A percentile compares a stretch with the other conserved stretches of the same genome.
These are phyloP conservation scores for Eolophus roseicapilla DNA, from an alignment of 2,113 vertebrate species.

Conservation along the genomic window DNA sequence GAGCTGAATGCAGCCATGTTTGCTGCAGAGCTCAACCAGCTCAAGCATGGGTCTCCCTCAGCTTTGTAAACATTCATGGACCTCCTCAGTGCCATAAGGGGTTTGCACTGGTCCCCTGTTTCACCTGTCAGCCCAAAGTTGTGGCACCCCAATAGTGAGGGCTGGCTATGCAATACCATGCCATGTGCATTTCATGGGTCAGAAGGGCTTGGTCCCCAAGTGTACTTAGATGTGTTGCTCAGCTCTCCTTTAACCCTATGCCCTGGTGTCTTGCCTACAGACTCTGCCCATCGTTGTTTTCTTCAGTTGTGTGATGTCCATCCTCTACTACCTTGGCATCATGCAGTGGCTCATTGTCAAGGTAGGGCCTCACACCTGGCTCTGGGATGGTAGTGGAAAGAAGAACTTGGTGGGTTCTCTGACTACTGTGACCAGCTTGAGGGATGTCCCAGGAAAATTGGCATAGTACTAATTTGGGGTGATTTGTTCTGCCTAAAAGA, in stretches of 20 bases:
- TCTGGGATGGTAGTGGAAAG: neutral
- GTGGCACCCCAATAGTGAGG: neutral
- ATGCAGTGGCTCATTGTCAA: conserved; percentile 94
- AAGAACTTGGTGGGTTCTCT: neutral
- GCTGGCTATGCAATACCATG: neutral
- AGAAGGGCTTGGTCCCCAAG: neutral
- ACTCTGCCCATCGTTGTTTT: conserved; percentile 89
- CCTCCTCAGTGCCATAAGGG: neutral
- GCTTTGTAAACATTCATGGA: neutral
- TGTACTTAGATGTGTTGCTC: neutral
- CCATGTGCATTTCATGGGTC: neutral
- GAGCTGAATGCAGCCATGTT: neutral
- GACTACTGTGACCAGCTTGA: neutral
- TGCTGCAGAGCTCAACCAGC: neutral
- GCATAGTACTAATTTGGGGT: neutral
- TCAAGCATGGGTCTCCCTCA: neutral
- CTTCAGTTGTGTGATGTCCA: conserved; percentile 93
- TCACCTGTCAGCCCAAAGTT: neutral
- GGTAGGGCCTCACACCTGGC: conserved; percentile 67
- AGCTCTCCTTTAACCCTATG: neutral
- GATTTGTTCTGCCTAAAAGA: neutral
- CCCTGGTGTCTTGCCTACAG: conserved; percentile 63
- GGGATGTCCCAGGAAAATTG: neutral
- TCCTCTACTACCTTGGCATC: conserved; percentile 88
- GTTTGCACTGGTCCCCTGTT: neutral